Evolutionary conservation across 2,888 invertebrate genomes (phyloP), one percentile per base, ranked within the genome.

Genomic region (Dinocampus coccinellae): DNA sequence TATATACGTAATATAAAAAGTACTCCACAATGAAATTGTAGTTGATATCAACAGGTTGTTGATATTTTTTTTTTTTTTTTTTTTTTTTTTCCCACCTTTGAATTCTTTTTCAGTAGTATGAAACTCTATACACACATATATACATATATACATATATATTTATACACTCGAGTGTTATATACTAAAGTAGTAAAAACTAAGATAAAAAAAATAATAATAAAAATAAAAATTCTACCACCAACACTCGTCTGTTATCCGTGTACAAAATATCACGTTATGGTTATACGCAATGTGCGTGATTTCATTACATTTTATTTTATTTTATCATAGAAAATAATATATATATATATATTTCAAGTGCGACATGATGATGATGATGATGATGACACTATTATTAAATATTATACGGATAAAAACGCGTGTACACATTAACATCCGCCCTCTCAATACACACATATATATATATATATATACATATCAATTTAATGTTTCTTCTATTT

Each of bases 21-120:
- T n/a, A 9, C 9, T 33, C 7, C n/a, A 57, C 24, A n/a, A 52
- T 34, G 53, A 64, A 53, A 64, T 64, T 52, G 26, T 64, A 64
- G 63, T 67, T 64, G 66, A 70, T 74, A 76, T 77, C 77, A 77
- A 77, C 76, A 76, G 77, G 75, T 76, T 76, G 75, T 76, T 72
- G 75, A 75, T 76, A n/a, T n/a, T n/a, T n/a, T n/a, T n/a, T n/a
- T n/a, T n/a, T n/a, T n/a, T n/a, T n/a, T n/a, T n/a, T n/a, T n/a
- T n/a, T n/a, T n/a, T n/a, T 29, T 29, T 77, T 77, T 76, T 75
- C 71, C 69, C 69, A 66, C 58, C 58, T 47, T 69, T 62, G 55
- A 73, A 71, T 72, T 72, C 47, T 52, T 20, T 22, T 24, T 10
- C 26, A 29, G 24, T 29, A 7, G 20, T 47, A 16, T 16, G 47